Conservation (phyloP, 2,888 invertebrate genomes). For the Odontocolon sp. region DNA sequence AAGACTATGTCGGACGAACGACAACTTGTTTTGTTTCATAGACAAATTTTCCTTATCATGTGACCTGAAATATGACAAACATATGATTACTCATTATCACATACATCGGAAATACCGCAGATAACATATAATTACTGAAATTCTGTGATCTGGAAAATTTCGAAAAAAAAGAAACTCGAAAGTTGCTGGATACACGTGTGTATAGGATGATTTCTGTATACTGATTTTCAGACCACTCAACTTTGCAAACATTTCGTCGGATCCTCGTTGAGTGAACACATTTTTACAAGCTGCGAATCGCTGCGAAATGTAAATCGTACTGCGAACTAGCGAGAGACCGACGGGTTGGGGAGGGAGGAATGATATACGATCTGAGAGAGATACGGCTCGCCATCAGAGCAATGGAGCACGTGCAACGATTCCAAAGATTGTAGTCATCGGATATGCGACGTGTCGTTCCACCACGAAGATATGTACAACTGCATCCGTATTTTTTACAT, state of each 20-base stretch:
- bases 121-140: neutral
- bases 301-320: conserved; percentile 6
- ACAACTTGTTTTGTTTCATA: too few relatives aligned
- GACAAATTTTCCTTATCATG: too few relatives aligned
- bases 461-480: neutral
- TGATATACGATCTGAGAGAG: neutral
- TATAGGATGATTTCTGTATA: neutral
- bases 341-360: neutral
- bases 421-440: conserved; percentile 5
- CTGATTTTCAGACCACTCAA: neutral
- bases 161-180: neutral
- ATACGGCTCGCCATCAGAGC: conserved; percentile 11
- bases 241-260: neutral
- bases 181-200: neutral
- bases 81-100: too few relatives aligned
- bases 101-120: neutral
- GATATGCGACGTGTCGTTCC: conserved; percentile 1
- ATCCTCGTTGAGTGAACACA: conserved; percentile 9
- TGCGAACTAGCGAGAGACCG: neutral
- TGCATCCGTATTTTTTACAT: neutral
- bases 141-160: neutral
- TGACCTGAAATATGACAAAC: too few relatives aligned
- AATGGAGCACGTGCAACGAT: conserved; percentile 23
- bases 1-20: too few relatives aligned
- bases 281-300: conserved; percentile 15